A percentile compares a stretch with the other conserved stretches of the same genome.
phyloP scores from a whole-genome alignment of 2,797 vertebrate species.

The Macroramphosus scolopax region DNA sequence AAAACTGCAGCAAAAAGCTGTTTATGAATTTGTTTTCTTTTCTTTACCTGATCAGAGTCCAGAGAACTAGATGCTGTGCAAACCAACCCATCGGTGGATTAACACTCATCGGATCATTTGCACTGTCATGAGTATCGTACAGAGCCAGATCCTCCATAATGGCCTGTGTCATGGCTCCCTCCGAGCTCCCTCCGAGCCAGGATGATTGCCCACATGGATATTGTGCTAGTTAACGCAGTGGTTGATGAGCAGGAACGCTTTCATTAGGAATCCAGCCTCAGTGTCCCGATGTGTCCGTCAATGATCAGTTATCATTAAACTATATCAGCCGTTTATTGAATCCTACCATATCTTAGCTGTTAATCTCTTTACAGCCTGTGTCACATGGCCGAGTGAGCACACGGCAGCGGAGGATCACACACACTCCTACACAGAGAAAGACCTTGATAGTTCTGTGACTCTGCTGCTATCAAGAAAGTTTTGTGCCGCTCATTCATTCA shows the following conservation, averaged over 20 bases:
- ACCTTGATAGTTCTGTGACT: background rate
- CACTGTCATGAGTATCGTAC: conserved; percentile 6
- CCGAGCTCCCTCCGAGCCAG: conserved; percentile 1
- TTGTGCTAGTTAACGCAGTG: background rate
- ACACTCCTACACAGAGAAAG: too few relatives aligned
- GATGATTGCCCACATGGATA: background rate
- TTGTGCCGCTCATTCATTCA: background rate
- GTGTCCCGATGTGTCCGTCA: background rate
- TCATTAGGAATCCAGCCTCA: background rate
- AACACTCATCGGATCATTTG: background rate
- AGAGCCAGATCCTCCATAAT: conserved; percentile 2
- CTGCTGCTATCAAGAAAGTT: background rate
- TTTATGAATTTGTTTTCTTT: too few relatives aligned
- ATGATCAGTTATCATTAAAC: conserved; percentile 1
- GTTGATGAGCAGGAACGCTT: background rate
- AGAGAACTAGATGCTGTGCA: too few relatives aligned
- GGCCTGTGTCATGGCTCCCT: conserved; percentile 6
- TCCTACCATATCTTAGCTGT: background rate
- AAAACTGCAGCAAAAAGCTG: too few relatives aligned
- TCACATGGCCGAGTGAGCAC: background rate
- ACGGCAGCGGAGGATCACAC: background rate
- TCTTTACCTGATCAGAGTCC: too few relatives aligned
- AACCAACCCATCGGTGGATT: too few relatives aligned
- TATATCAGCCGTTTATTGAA: background rate
- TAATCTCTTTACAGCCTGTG: background rate